These are phyloP conservation scores for Enteromius viviparus DNA, from an alignment of 2,797 vertebrate species.

Conservation along the genomic window DNA sequence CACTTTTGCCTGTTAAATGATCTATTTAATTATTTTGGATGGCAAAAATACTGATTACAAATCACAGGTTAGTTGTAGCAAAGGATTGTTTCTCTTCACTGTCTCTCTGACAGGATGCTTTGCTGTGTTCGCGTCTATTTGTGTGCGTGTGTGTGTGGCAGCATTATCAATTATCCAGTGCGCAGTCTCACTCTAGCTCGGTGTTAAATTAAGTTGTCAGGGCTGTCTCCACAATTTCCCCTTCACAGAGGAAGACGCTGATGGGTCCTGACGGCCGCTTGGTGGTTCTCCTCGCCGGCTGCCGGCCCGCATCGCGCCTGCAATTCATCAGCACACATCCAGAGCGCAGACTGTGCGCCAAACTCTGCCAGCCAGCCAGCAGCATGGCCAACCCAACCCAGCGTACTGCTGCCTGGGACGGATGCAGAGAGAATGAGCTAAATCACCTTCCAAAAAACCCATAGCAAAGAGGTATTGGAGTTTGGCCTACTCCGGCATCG, in stretches of 20 bases:
- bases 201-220: slow-evolving; percentile 88
- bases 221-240: slow-evolving; percentile 79
- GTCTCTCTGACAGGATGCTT: slow-evolving; percentile 18
- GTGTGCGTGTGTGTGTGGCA: slow-evolving; percentile 50
- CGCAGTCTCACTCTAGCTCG: slow-evolving; percentile 79
- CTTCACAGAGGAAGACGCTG: slow-evolving; percentile 78
- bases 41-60: slow-evolving; percentile 3
- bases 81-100: slow-evolving; percentile 19
- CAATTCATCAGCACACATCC: slow-evolving; percentile 82
- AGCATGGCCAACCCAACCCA: slow-evolving; percentile 65
- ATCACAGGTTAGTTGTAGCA: slow-evolving; percentile 11
- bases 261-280: slow-evolving; percentile 83
- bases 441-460: slow-evolving; percentile 82
- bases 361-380: slow-evolving; percentile 70
- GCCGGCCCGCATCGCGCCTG: slow-evolving; percentile 84
- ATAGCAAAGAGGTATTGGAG: slow-evolving; percentile 67
- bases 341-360: slow-evolving; percentile 68
- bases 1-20: slow-evolving; percentile 3
- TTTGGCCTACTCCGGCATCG: slow-evolving; percentile 67
- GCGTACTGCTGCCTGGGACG: slow-evolving; percentile 64
- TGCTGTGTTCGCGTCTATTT: slow-evolving; percentile 45
- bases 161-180: slow-evolving; percentile 83
- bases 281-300: slow-evolving; percentile 80
- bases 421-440: slow-evolving; percentile 63
- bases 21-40: neutral